Base-by-base conservation (phyloP, 2,888 invertebrate genomes). In the Hemaris fuciformis region DNA sequence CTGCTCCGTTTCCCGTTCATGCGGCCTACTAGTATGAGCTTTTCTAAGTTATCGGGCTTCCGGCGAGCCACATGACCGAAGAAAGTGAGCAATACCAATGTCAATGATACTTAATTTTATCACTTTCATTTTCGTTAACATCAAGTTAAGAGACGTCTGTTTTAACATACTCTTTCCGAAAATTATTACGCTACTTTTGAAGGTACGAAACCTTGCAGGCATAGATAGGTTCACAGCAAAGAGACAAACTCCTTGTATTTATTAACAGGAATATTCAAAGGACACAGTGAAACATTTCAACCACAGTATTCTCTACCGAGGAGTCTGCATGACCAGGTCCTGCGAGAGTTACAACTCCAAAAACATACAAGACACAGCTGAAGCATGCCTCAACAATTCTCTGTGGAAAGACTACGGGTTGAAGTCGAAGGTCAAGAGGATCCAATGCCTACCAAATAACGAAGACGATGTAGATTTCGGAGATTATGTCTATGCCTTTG, bases 381-480 rank as follows among this genome's bases (percentile, higher is more conserved):
- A 69, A 58, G 68, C 66, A 63, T 74, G 75, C 64, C 57, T 65
- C 5, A 73, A 73, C 41, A 61, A 73, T 59, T 62, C 68, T 2
- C 8, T 70, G 8, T 63, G 63, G 48, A 48, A 57, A 0, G 25
- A 62, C 18, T 65, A 73, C 45, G 48, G 65, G 3, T 64, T 73
- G 25, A 71, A 68, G n/a, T 53, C 62, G 5, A 67, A 20, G 62
- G 46, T 73, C 20, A 18, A 45, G 6, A 45, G 8, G 27, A 27
- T 25, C n/a, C 2, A 13, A 25, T 25, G 13, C 27, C n/a, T 7
- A 2, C 7, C 7, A 15, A 27, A 25, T 23, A n/a, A 38, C 7
- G 13, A 18, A 13, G 27, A 23, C 5, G 53, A 65, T 3, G 20
- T 62, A 27, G 66, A 68, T 22, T n/a, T 27, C 10, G 13, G 66